These are phyloP conservation scores for Dicrostonyx torquatus DNA, from an alignment of 2,797 vertebrate species.

Conservation along the genomic window DNA sequence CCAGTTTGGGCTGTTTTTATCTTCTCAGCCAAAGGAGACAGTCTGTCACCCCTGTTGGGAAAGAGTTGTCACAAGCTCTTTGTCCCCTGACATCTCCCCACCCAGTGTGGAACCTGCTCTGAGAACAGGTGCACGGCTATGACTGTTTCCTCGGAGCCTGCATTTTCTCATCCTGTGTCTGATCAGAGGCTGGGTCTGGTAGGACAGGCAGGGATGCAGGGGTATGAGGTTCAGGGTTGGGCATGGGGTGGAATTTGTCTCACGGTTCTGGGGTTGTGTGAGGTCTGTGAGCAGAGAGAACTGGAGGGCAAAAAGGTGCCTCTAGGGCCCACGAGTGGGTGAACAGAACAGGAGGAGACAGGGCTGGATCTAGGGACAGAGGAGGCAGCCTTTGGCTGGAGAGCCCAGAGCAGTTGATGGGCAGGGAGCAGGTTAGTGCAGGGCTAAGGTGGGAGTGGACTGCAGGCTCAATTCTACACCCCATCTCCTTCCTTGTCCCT, in stretches of 20 bases:
- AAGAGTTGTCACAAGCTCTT: slow-evolving; percentile 63
- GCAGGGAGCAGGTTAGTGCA: no score
- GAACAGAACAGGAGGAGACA: background rate
- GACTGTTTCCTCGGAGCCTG: background rate
- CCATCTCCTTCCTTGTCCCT: rapidly evolving
- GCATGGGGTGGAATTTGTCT: background rate
- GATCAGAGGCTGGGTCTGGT: rapidly evolving
- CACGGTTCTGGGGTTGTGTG: background rate
- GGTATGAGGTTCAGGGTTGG: no score
- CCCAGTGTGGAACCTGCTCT: background rate
- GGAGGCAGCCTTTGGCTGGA: no score
- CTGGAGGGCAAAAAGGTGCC: background rate
- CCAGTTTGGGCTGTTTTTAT: slow-evolving; percentile 32
- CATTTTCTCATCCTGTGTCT: background rate
- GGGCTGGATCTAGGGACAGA: background rate
- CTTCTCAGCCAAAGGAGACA: slow-evolving; percentile 62
- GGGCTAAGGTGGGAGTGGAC: background rate
- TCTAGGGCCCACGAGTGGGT: rapidly evolving
- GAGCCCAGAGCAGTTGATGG: background rate
- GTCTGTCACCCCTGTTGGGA: slow-evolving; percentile 64
- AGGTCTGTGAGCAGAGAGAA: background rate
- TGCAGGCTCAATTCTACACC: background rate
- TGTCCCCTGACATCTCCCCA: background rate
- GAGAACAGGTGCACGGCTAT: background rate
- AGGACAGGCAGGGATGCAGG: background rate